A percentile compares a stretch with the other conserved stretches of the same genome.
Conservation (phyloP, 2,888 invertebrate genomes). For the Sabatieria punctata region DNA sequence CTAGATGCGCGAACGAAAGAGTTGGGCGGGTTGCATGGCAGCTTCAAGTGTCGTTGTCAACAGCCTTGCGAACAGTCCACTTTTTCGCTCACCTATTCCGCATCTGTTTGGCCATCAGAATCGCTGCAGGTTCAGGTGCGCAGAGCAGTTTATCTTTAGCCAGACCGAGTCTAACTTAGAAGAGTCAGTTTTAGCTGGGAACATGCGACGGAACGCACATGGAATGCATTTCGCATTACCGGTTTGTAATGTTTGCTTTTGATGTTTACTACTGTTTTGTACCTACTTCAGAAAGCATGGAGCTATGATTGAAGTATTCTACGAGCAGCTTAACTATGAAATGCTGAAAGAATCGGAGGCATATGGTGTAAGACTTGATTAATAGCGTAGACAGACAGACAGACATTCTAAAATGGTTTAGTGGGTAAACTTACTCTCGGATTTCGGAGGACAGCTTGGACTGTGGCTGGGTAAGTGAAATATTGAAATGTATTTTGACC, state of each 20-base stretch:
- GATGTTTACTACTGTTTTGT: slow-evolving; percentile 17
- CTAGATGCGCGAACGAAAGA: background rate
- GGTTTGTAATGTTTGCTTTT: slow-evolving; percentile 12
- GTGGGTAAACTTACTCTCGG: background rate
- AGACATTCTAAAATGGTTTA: too few relatives aligned
- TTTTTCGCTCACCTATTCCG: slow-evolving; percentile 4
- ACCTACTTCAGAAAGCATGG: slow-evolving; percentile 21
- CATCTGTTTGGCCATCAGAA: slow-evolving; percentile 7
- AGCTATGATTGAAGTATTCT: slow-evolving; percentile 30
- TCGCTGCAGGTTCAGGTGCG: background rate
- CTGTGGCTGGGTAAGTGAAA: slow-evolving; percentile 1
- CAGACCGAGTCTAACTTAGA: background rate
- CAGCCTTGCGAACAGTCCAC: slow-evolving; percentile 6
- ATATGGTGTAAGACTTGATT: too few relatives aligned
- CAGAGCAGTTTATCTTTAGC: too few relatives aligned
- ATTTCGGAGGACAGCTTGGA: slow-evolving; percentile 1
- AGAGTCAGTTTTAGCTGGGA: slow-evolving; percentile 1
- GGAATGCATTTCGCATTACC: background rate
- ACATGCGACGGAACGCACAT: background rate
- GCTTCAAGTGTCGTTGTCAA: background rate
- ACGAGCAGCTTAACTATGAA: slow-evolving; percentile 28
- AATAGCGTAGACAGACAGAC: too few relatives aligned
- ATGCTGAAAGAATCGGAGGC: slow-evolving; percentile 27
- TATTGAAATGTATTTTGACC: too few relatives aligned
- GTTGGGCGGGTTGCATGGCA: background rate